Percentiles rank a stretch among this genome's conserved stretches.
These are phyloP conservation scores for Microtus ochrogaster DNA, from an alignment of 2,113 vertebrate genomes.

Conservation along the genomic window DNA sequence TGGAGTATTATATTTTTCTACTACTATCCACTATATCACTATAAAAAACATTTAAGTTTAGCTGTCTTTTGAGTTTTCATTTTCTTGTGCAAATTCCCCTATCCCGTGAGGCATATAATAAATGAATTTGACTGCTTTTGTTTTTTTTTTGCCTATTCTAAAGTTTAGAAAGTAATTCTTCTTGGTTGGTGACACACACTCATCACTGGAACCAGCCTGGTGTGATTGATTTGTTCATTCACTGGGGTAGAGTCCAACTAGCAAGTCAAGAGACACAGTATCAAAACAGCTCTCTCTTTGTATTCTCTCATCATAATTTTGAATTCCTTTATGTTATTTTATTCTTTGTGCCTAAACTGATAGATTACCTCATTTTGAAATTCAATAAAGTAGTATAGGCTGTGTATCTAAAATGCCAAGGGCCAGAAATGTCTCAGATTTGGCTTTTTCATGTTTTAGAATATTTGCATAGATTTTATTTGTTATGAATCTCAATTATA, in stretches of 20 bases:
- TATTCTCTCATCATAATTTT: neutral
- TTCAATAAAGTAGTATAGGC: neutral
- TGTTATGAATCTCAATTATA: neutral
- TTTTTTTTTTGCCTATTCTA: neutral
- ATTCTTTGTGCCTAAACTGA: neutral
- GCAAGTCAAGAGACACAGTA: neutral
- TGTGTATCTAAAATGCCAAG: neutral
- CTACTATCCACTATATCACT: neutral
- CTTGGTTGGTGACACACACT: neutral
- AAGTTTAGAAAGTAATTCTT: neutral
- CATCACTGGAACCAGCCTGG: neutral
- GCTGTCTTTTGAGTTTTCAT: neutral
- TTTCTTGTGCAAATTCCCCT: neutral
- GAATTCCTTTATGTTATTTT: neutral
- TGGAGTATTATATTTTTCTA: neutral
- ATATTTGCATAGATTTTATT: neutral
- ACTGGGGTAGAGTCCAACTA: neutral
- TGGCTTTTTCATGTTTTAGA: neutral
- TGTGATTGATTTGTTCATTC: neutral
- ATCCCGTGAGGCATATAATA: neutral
- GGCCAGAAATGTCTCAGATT: neutral
- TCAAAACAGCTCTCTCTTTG: neutral
- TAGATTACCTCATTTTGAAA: slow-evolving; percentile 6
- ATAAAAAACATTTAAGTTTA: neutral
- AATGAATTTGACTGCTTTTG: neutral